A percentile compares a stretch with the other conserved stretches of the same genome.
Evolutionary conservation across 2,888 invertebrate genomes (phyloP).

Genomic region (Tachina lurida): DNA sequence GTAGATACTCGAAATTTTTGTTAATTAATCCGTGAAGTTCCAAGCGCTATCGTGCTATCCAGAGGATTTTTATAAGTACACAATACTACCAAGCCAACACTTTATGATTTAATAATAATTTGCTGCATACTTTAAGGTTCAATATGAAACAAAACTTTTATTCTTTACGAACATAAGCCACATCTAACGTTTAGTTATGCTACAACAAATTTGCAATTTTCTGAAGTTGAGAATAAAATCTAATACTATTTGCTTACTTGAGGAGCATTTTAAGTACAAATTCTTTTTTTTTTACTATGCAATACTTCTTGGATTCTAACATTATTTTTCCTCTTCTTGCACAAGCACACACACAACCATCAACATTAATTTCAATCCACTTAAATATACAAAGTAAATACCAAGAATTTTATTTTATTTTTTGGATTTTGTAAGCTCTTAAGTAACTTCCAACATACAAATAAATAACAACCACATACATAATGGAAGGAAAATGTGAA

Average conservation of each 20-base stretch:
- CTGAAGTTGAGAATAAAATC: background rate
- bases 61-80: too few species aligned
- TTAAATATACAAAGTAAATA: conserved; percentile 51
- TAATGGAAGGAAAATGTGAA: background rate
- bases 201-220: too few species aligned
- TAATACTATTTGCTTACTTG: background rate
- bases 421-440: conserved; percentile 39
- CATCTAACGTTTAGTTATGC: too few species aligned
- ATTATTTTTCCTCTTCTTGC: background rate
- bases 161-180: too few species aligned
- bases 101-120: too few species aligned
- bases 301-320: background rate
- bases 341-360: conserved; percentile 7
- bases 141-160: too few species aligned
- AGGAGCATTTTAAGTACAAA: background rate
- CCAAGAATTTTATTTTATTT: conserved; percentile 7
- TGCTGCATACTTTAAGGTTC: too few species aligned
- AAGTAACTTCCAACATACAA: conserved; percentile 27
- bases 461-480: background rate
- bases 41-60: too few species aligned
- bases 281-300: background rate
- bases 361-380: conserved; percentile 62
- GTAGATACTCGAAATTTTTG: too few species aligned
- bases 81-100: too few species aligned
- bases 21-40: too few species aligned